phyloP scores from a whole-genome alignment of 2,888 invertebrate genomes.

The Sinodicranocentrus sp. region DNA sequence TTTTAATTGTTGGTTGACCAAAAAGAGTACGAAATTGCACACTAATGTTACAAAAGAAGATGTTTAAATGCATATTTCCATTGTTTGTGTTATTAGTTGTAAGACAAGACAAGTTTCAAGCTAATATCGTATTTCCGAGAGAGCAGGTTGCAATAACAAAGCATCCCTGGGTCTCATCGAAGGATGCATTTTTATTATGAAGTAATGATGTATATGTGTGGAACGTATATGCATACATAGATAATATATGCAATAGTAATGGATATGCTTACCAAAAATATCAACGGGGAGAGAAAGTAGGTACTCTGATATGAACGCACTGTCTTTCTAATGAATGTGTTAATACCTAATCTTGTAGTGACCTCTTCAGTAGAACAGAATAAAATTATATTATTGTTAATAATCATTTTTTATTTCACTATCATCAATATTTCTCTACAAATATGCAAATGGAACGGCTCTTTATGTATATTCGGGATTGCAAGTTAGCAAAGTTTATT shows the following conservation, averaged over 20 bases:
- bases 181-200: too few species aligned
- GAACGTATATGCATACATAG: constrained; percentile 14
- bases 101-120: not conserved
- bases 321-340: constrained; percentile 67
- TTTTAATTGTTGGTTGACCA: constrained; percentile 8
- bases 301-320: constrained; percentile 61
- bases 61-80: constrained; percentile 10
- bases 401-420: not conserved
- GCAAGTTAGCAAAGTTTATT: too few species aligned
- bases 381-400: constrained; percentile 33
- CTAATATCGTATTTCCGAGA: too few species aligned
- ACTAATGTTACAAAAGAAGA: constrained; percentile 1
- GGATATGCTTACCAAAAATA: constrained; percentile 49
- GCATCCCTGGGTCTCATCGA: too few species aligned
- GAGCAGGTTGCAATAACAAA: too few species aligned
- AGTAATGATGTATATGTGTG: constrained; percentile 37
- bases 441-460: not conserved
- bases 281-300: constrained; percentile 12
- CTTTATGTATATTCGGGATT: too few species aligned
- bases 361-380: constrained; percentile 20
- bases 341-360: constrained; percentile 35
- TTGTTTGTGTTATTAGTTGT: constrained; percentile 10
- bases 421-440: not conserved
- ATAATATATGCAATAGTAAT: constrained; percentile 8
- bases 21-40: constrained; percentile 19